Evolutionary conservation across 2,797 vertebrate genomes (phyloP).

Genomic region (Acanthornis magna): DNA sequence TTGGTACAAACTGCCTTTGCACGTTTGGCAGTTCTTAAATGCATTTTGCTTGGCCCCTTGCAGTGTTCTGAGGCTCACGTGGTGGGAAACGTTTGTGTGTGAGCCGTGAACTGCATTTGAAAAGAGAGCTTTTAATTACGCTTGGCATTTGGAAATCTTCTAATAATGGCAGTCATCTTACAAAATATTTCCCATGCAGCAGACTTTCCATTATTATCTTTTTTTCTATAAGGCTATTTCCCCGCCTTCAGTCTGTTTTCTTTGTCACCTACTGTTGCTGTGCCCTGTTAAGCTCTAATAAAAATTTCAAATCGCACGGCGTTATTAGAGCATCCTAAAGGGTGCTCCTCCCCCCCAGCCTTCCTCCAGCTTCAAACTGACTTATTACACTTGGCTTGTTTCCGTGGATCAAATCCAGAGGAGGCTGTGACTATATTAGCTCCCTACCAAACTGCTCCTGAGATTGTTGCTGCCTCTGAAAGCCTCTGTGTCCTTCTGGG

Average conservation of each 20-base stretch:
- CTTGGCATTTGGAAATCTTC: slow-evolving; percentile 47
- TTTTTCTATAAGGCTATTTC: background rate
- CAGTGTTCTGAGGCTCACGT: slow-evolving; percentile 54
- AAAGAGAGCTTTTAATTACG: slow-evolving; percentile 66
- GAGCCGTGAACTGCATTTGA: slow-evolving; percentile 59
- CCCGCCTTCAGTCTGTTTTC: slow-evolving; percentile 35
- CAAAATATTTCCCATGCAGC: slow-evolving; percentile 59
- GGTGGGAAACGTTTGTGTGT: slow-evolving; percentile 48
- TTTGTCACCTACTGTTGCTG: slow-evolving; percentile 58
- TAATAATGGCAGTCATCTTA: slow-evolving; percentile 51
- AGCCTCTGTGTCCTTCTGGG: slow-evolving; percentile 20
- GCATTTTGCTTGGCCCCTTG: slow-evolving; percentile 54
- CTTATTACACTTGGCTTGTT: slow-evolving; percentile 59
- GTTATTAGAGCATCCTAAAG: slow-evolving; percentile 40
- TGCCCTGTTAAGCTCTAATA: slow-evolving; percentile 55
- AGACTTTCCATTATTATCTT: slow-evolving; percentile 6
- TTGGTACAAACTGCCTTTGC: slow-evolving; percentile 53
- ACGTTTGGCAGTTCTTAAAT: slow-evolving; percentile 61
- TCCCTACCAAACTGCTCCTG: slow-evolving; percentile 1
- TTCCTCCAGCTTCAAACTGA: slow-evolving; percentile 35
- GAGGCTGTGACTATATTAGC: slow-evolving; percentile 7
- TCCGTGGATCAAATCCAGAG: slow-evolving; percentile 25
- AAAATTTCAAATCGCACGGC: slow-evolving; percentile 41
- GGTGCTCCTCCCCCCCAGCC: slow-evolving; percentile 37
- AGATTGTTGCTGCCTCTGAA: slow-evolving; percentile 12